Conservation (phyloP, 1,140 invertebrate species). For the Mizuhopecten yessoensis region DNA sequence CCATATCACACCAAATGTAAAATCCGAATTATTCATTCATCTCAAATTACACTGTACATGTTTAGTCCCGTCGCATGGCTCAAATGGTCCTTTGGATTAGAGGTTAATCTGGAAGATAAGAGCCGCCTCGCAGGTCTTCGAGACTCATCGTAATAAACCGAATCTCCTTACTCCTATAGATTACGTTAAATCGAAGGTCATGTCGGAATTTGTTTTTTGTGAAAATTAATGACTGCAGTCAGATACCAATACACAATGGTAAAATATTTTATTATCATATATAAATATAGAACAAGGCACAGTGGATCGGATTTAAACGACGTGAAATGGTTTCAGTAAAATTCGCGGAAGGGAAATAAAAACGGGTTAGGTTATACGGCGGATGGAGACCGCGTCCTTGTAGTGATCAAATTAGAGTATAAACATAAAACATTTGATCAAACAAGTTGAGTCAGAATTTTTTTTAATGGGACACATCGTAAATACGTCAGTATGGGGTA, state of each 20-base stretch:
- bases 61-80: neutral
- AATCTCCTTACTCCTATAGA: slow-evolving; percentile 11
- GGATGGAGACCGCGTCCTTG: neutral
- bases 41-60: neutral
- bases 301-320: neutral
- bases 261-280: slow-evolving; percentile 30
- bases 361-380: neutral
- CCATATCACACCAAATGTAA: neutral
- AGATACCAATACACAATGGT: slow-evolving; percentile 33
- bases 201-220: slow-evolving; percentile 10
- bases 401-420: neutral
- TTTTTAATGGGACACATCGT: too few species aligned
- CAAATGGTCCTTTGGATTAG: neutral
- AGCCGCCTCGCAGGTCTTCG: neutral
- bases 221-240: slow-evolving; percentile 5
- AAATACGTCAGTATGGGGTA: too few species aligned
- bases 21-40: slow-evolving; percentile 17
- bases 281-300: neutral
- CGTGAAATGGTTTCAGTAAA: neutral
- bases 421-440: neutral
- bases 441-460: neutral
- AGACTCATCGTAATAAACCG: slow-evolving; percentile 15
- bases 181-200: slow-evolving; percentile 27
- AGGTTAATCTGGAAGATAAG: slow-evolving; percentile 5
- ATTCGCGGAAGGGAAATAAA: slow-evolving; percentile 15